These are phyloP conservation scores for Forbesichthys papilliferus DNA, from an alignment of 2,113 vertebrate species.

Conservation along the genomic window DNA sequence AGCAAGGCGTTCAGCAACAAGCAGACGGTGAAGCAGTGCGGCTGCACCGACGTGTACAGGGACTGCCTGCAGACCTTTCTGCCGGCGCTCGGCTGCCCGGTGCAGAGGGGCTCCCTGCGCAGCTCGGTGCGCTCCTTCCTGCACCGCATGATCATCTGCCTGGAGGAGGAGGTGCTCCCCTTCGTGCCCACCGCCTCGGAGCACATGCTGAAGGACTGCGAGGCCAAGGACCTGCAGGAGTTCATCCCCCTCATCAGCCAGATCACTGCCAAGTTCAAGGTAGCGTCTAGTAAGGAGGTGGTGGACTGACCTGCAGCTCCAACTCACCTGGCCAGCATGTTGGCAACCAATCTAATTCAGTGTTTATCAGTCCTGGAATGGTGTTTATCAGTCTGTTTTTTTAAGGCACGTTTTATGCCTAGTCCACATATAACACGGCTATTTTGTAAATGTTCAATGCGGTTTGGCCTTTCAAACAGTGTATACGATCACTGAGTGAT, in stretches of 20 bases:
- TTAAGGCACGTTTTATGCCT: too few species aligned
- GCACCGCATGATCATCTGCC: conserved; percentile 98
- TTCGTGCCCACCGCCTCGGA: conserved; percentile 94
- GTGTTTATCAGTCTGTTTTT: too few species aligned
- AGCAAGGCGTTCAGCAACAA: conserved; percentile 99
- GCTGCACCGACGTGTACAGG: conserved; percentile 94
- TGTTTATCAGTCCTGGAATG: too few species aligned
- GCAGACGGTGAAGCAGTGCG: conserved; percentile 96
- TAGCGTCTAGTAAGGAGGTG: conserved; percentile 19
- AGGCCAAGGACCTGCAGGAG: conserved; percentile 97
- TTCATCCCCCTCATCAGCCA: conserved; percentile 99
- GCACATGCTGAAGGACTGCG: conserved; percentile 98
- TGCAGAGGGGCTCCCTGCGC: conserved; percentile 88
- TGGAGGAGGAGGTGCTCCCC: conserved; percentile 97
- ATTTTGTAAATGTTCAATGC: too few species aligned
- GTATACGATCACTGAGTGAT: too few species aligned
- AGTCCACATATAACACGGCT: too few species aligned
- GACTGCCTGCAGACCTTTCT: conserved; percentile 94
- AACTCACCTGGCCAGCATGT: not conserved
- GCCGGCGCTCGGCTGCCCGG: conserved; percentile 91
- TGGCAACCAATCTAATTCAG: not conserved
- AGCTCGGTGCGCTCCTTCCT: conserved; percentile 95
- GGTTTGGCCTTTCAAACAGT: too few species aligned
- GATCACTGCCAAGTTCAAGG: conserved; percentile 98
- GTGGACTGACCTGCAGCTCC: not conserved